Evolutionary conservation across 2,888 invertebrate species (phyloP), one percentile per base, ranked within the genome.

Genomic region (Calliopum simillimum): DNA sequence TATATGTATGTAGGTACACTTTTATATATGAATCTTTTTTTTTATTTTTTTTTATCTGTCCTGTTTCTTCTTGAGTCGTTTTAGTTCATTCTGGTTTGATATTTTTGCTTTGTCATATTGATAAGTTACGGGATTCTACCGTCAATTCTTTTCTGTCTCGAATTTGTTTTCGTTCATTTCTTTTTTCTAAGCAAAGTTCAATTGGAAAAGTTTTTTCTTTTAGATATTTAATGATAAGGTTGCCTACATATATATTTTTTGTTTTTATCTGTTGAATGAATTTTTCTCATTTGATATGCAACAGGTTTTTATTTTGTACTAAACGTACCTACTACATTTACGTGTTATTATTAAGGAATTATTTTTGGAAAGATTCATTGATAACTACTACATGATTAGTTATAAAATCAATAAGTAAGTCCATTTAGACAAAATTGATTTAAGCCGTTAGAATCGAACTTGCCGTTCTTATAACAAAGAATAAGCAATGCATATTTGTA

Each of bases 71-170:
- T 63, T 61, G 8, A 33, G 33, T 8, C 5, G 8, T 33, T 33
- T 33, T 33, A 16, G 43, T 59, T n/a, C n/a, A 16, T 61, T 19
- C 46, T 21, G 13, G 43, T 23, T 33, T 33, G 33, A 19, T 47
- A 55, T 55, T 44, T 44, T 66, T 55, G 41, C 41, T 33, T 43
- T 21, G 55, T 55, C 44, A 46, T 51, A 59, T 11, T n/a, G 16
- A 59, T 25, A 8, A 58, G 33, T 4, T 23, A n/a, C 41, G 25
- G 25, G 19, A 21, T 16, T 41, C 14, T 6, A 59, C 25, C 41
- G 59, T 43, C 61, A 43, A n/a, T 51, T 25, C 23, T n/a, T 41
- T 41, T 62, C n/a, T 53, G 61, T 44, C 21, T 58, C 61, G 53
- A 53, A 33, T 8, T 33, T 33, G 33, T 33, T 33, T 33, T 33